These are phyloP conservation scores for Acomys russatus DNA, from an alignment of 2,797 vertebrate genomes.

Conservation along the genomic window DNA sequence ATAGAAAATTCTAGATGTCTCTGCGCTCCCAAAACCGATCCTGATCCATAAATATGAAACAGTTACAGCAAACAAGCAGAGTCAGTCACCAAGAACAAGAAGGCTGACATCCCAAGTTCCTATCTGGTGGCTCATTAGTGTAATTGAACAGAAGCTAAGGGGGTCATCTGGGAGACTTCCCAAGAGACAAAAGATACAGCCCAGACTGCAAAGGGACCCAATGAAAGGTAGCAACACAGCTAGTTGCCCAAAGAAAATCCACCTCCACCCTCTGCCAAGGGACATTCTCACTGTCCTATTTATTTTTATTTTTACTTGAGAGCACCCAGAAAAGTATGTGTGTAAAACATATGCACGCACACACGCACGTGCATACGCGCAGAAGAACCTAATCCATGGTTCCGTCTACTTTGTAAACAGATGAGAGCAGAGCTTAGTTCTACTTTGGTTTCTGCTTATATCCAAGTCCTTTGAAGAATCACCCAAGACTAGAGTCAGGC, in stretches of 20 bases:
- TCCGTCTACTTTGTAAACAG: neutral
- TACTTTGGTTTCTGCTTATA: constrained; percentile 4
- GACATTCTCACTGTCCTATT: neutral
- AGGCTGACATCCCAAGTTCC: neutral
- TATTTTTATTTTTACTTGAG: neutral
- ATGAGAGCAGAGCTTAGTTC: neutral
- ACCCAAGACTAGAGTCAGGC: neutral
- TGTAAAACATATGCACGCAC: neutral
- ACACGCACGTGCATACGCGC: neutral
- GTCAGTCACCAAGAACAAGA: neutral
- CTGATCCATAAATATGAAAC: neutral
- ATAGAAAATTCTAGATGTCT: constrained; percentile 20
- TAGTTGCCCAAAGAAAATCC: neutral
- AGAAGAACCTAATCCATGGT: neutral
- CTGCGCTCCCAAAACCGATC: neutral
- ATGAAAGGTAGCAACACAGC: neutral
- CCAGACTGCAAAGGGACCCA: neutral
- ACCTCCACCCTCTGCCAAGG: too few species aligned
- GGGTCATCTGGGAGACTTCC: neutral
- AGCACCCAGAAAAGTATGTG: neutral
- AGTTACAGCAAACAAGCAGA: neutral
- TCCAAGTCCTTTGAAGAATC: neutral
- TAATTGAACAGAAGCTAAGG: neutral
- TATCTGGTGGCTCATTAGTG: constrained; percentile 6
- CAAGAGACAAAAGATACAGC: neutral